Conservation (phyloP, 2,797 vertebrate genomes). For the Enteromius fasciolatus region DNA sequence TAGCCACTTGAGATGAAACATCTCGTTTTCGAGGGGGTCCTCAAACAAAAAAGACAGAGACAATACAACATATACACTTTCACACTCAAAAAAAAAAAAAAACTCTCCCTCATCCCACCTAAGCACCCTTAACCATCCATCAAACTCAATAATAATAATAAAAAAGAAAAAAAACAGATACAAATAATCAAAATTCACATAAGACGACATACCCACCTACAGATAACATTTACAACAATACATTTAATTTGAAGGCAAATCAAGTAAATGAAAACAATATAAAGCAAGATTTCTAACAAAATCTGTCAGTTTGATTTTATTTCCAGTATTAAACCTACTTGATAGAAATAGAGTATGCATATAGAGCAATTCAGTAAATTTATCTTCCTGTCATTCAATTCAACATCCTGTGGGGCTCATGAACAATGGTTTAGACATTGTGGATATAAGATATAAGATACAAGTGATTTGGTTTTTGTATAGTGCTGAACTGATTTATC, state of each 20-base stretch:
- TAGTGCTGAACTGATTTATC: neutral
- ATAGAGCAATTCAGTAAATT: neutral
- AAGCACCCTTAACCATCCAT: no score
- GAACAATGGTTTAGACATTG: neutral
- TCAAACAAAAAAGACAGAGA: no score
- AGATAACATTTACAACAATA: no score
- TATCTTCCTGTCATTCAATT: neutral
- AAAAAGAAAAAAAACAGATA: no score
- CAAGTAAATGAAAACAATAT: neutral
- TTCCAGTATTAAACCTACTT: neutral
- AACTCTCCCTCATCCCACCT: no score
- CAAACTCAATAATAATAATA: no score
- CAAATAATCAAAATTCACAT: no score
- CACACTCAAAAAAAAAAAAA: no score
- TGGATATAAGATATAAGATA: neutral
- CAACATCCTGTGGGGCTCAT: conserved; percentile 3
- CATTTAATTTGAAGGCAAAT: neutral
- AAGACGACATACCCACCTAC: no score
- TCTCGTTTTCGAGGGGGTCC: no score
- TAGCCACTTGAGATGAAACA: no score
- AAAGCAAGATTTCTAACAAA: neutral
- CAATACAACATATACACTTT: no score
- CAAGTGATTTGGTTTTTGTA: neutral
- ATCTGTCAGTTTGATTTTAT: neutral
- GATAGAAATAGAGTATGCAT: neutral